A percentile compares a stretch with the other conserved stretches of the same genome.
Evolutionary conservation across 1,140 invertebrate genomes (phyloP).

Genomic region (Sarcophaga bullata): DNA sequence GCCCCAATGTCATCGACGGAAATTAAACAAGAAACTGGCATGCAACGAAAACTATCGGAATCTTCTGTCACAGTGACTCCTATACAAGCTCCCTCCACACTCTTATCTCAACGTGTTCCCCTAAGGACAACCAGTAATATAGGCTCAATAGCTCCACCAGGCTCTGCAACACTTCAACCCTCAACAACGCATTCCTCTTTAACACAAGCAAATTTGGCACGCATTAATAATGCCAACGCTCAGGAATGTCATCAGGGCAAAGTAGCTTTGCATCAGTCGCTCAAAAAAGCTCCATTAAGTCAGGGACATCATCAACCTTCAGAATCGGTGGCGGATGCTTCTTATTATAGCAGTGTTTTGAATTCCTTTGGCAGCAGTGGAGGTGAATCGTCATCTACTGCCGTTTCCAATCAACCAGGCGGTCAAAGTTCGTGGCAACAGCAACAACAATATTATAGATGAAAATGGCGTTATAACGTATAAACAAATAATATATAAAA

Average conservation of each 20-base stretch:
- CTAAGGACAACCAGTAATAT: constrained; percentile 49
- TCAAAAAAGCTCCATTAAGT: constrained; percentile 54
- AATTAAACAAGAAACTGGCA: not conserved
- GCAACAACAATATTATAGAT: constrained; percentile 44
- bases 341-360: constrained; percentile 62
- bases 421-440: constrained; percentile 42
- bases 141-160: constrained; percentile 59
- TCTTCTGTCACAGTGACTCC: constrained; percentile 49
- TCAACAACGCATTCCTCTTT: constrained; percentile 56
- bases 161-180: constrained; percentile 48
- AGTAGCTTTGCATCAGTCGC: constrained; percentile 56
- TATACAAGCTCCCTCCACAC: constrained; percentile 41
- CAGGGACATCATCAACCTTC: constrained; percentile 51
- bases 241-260: constrained; percentile 64
- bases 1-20: constrained; percentile 5
- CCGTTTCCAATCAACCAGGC: not conserved
- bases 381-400: not conserved
- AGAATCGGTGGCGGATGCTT: constrained; percentile 60
- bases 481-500: not conserved
- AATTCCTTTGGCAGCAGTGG: constrained; percentile 55
- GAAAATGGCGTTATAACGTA: constrained; percentile 8
- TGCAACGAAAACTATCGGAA: constrained; percentile 55
- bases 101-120: constrained; percentile 45
- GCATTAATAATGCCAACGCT: constrained; percentile 62
- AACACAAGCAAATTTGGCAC: constrained; percentile 58